phyloP scores from a whole-genome alignment of 2,888 invertebrate genomes.

The Rhimphoctona megacephalus region DNA sequence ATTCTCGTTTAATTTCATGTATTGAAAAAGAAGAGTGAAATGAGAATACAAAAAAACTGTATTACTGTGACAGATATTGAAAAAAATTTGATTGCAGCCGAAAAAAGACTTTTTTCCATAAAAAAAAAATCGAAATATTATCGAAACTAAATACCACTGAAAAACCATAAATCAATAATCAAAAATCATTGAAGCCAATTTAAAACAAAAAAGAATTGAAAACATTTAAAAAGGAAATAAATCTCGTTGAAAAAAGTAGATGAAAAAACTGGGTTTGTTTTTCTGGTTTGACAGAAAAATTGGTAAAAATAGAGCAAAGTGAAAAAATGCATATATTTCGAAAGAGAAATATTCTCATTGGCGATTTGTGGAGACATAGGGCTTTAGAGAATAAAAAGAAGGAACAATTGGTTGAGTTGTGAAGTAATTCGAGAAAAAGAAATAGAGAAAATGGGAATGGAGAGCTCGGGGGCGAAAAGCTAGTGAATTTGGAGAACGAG shows the following conservation, averaged over 20 bases:
- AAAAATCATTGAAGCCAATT: background rate
- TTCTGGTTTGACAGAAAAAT: background rate
- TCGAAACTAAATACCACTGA: background rate
- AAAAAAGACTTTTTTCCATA: too few relatives aligned
- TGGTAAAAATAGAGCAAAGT: background rate
- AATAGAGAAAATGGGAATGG: constrained; percentile 12
- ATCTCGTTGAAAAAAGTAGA: background rate
- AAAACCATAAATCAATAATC: background rate
- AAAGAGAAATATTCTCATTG: constrained; percentile 12
- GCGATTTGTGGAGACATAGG: background rate
- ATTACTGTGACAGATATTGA: too few relatives aligned
- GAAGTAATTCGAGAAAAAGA: constrained; percentile 49
- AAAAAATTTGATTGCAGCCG: too few relatives aligned
- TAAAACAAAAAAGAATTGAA: background rate
- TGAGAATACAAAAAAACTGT: background rate
- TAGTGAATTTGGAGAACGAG: constrained; percentile 35
- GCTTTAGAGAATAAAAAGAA: constrained; percentile 18
- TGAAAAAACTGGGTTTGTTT: background rate
- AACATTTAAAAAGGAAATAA: background rate
- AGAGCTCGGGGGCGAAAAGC: constrained; percentile 32
- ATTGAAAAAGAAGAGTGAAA: background rate
- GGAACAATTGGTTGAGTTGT: constrained; percentile 52
- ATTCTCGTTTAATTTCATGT: too few relatives aligned
- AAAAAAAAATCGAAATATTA: background rate
- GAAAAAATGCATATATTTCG: background rate